Percentiles rank a stretch among this genome's conserved stretches.
These are phyloP conservation scores for Eulemur rubriventer DNA, from an alignment of 2,797 vertebrate species.

Conservation along the genomic window DNA sequence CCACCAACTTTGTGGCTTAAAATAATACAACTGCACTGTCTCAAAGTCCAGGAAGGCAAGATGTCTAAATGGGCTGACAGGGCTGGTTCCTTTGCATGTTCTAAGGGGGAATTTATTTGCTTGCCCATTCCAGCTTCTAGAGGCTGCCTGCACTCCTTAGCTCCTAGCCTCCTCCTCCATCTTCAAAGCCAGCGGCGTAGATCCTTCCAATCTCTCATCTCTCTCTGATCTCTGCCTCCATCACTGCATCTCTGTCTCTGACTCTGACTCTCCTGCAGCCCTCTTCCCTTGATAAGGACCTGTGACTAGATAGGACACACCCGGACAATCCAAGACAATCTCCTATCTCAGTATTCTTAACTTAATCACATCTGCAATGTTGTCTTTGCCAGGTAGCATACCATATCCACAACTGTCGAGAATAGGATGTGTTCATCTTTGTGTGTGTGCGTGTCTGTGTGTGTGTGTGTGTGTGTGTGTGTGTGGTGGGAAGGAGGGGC, in stretches of 20 bases:
- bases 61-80: neutral
- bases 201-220: neutral
- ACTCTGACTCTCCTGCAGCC: neutral
- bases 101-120: neutral
- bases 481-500: fast-evolving
- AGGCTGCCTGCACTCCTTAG: neutral
- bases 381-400: neutral
- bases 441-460: no score
- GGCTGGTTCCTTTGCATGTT: neutral
- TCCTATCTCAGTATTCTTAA: neutral
- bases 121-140: neutral
- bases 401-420: neutral
- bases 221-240: neutral
- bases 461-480: neutral
- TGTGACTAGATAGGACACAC: neutral
- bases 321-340: neutral
- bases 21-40: neutral
- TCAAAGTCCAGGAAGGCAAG: neutral
- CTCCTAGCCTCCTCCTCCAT: neutral
- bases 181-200: neutral
- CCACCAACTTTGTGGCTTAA: neutral
- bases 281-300: neutral
- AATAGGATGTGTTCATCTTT: neutral
- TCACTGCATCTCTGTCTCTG: neutral
- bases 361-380: neutral